Evolutionary conservation across 2,797 vertebrate species (phyloP).

Genomic region (Coendou prehensilis): DNA sequence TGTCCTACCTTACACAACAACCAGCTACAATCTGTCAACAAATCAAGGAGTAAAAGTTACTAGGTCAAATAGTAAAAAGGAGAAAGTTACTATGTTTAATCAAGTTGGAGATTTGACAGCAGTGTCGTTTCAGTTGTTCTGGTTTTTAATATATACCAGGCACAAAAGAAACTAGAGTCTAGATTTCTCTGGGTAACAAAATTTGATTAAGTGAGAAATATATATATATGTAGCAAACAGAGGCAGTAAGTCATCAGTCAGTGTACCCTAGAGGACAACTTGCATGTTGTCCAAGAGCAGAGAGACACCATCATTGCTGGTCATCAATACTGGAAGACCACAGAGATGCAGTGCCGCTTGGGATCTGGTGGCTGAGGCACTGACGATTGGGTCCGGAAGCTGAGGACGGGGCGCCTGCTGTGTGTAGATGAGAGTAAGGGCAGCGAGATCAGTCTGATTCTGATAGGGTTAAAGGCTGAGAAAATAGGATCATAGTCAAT

Average conservation of each 20-base stretch:
- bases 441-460: not conserved
- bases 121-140: not conserved
- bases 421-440: not conserved
- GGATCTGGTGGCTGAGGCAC: not conserved
- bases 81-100: not conserved
- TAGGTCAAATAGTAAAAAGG: not conserved
- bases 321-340: not conserved
- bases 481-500: not conserved
- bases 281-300: not conserved
- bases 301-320: not conserved
- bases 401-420: no score
- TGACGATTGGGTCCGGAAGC: not conserved
- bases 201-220: not conserved
- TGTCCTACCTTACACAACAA: not conserved
- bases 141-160: conserved; percentile 16
- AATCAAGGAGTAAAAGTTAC: not conserved
- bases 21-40: not conserved
- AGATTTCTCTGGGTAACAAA: not conserved
- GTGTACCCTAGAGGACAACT: not conserved
- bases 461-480: not conserved
- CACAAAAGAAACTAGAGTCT: not conserved
- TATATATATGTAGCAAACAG: not conserved
- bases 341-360: not conserved
- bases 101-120: not conserved
- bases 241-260: not conserved